Percentiles rank a stretch among this genome's conserved stretches.
These are phyloP conservation scores for Stenodema calcarata DNA, from an alignment of 2,888 invertebrate genomes.

Conservation along the genomic window DNA sequence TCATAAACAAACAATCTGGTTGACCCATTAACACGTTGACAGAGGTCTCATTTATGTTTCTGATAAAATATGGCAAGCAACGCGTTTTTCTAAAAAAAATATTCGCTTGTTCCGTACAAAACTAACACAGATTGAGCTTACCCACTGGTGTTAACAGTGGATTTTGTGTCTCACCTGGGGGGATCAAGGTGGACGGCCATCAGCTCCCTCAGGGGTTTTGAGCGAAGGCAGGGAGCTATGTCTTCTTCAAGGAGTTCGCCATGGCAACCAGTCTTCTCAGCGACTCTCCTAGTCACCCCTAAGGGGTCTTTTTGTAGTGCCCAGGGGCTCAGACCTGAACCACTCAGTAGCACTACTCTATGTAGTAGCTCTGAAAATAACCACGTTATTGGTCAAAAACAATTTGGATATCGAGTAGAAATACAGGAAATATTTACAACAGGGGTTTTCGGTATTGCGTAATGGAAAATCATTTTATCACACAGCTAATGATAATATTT, in stretches of 20 bases:
- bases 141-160: background rate
- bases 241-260: constrained; percentile 83
- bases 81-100: no score
- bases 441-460: no score
- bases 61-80: no score
- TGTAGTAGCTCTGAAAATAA: constrained; percentile 78
- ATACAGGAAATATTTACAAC: no score
- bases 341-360: constrained; percentile 86
- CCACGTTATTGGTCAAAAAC: no score
- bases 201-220: constrained; percentile 76
- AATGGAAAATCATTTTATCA: no score
- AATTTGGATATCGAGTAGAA: no score
- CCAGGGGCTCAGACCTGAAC: constrained; percentile 91
- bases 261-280: constrained; percentile 81
- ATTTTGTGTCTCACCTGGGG: constrained; percentile 62
- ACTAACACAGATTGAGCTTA: no score
- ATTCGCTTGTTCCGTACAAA: background rate
- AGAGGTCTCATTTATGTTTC: no score
- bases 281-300: constrained; percentile 79
- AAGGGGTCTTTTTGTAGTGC: constrained; percentile 86
- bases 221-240: constrained; percentile 82
- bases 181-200: constrained; percentile 78
- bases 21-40: no score
- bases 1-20: no score
- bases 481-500: no score